Base-by-base conservation (phyloP, 2,113 vertebrate genomes). In the Corythaeola cristata region DNA sequence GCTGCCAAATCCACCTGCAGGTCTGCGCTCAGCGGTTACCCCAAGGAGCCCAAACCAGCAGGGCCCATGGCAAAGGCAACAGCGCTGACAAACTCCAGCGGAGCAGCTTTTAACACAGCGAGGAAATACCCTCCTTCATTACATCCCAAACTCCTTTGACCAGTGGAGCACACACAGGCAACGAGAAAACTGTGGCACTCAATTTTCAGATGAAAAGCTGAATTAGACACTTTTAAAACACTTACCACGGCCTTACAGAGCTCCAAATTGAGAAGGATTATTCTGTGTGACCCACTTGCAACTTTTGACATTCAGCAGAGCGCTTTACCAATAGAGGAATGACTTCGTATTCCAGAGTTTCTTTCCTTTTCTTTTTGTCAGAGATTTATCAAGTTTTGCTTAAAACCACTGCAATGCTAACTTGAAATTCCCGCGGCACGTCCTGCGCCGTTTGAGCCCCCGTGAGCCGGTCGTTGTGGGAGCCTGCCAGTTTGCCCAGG, bases 381-480 rank as follows among this genome's bases (percentile, higher is more conserved):
- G 35, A 50, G 32, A 41, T 64, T 52, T 74, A 75, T 59, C 56
- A 47, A 52, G n/a, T 68, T 58, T 88, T 13, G 45, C 30, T 60
- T 44, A 22, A 82, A 94, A 41, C 28, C 56, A 3, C 33, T 73
- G 45, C 50, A 47, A 28, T 7, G 17, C 59, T 47, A 28, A 21
- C 55, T 19, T 4, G 18, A 33, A 66, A 15, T 59, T 62, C 35
- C 27, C 2, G 1, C 59, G 78, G 81, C 19, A 56, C 30, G 15
- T 1, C 8, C 39, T 26, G 72, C 3, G 1, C 22, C 3, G 2
- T 23, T 26, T 16, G 22, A 85, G 69, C 73, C 60, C n/a, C 75
- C 20, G 24, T 20, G 76, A 76, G 41, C 63, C 37, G 62, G 39
- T 19, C 1, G 0, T 20, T 56, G 20, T 0, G 0, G 4, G 58